Evolutionary conservation across 2,797 vertebrate genomes (phyloP).

Genomic region (Philypnodon macrostomus): DNA sequence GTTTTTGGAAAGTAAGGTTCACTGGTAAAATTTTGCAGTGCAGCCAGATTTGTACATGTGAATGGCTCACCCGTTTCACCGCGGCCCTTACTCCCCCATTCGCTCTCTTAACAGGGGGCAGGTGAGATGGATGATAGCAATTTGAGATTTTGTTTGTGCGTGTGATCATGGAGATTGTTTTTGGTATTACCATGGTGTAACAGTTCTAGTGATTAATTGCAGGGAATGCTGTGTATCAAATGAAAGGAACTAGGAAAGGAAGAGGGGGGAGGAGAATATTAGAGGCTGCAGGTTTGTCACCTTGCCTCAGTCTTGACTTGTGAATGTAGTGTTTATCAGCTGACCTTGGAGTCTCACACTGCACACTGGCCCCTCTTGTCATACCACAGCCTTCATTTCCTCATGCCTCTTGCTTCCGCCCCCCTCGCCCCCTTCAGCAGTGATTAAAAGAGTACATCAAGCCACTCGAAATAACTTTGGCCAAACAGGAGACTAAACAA

Average conservation of each 20-base stretch:
- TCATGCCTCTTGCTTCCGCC: conserved; percentile 49
- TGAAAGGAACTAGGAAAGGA: conserved; percentile 15
- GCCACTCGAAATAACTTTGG: conserved; percentile 40
- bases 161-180: conserved; percentile 80
- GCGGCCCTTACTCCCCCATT: not conserved
- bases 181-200: conserved; percentile 70
- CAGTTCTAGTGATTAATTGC: conserved; percentile 73
- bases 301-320: conserved; percentile 25
- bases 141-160: conserved; percentile 78
- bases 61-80: conserved; percentile 38
- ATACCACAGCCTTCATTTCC: conserved; percentile 54
- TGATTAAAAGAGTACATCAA: conserved; percentile 61
- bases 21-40: too few relatives aligned
- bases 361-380: conserved; percentile 62
- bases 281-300: conserved; percentile 29
- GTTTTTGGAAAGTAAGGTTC: too few relatives aligned
- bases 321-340: conserved; percentile 61
- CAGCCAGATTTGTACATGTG: conserved; percentile 43
- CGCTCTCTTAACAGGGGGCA: conserved; percentile 57
- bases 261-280: not conserved
- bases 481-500: conserved; percentile 48
- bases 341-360: conserved; percentile 58
- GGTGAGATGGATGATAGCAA: conserved; percentile 80
- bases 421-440: conserved; percentile 53
- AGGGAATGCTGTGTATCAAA: conserved; percentile 35